phyloP scores from a whole-genome alignment of 2,888 invertebrate genomes.

The Seira sanloemensis region DNA sequence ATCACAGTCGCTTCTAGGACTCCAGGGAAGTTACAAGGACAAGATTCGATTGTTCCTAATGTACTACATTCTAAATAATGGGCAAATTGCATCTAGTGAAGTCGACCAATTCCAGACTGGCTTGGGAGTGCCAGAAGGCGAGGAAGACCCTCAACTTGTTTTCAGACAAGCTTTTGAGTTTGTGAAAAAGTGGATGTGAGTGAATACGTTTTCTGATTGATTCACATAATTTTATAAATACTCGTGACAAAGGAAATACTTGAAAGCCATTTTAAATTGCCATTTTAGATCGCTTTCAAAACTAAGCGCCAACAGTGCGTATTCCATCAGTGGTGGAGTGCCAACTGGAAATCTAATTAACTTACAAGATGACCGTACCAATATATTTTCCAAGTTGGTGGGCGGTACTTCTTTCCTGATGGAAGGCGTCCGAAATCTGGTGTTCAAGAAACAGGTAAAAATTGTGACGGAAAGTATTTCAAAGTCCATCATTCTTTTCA shows the following conservation, averaged over 20 bases:
- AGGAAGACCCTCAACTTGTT: slow-evolving; percentile 77
- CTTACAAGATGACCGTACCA: slow-evolving; percentile 48
- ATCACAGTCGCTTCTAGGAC: slow-evolving; percentile 80
- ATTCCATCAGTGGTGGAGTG: slow-evolving; percentile 44
- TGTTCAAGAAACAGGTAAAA: slow-evolving; percentile 95
- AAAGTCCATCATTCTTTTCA: neutral
- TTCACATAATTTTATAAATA: neutral
- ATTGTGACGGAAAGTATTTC: neutral
- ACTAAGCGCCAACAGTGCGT: slow-evolving; percentile 34
- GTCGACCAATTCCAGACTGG: slow-evolving; percentile 89
- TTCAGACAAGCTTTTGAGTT: slow-evolving; percentile 81
- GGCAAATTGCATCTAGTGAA: slow-evolving; percentile 79
- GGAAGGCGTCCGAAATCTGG: slow-evolving; percentile 99
- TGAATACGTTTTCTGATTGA: slow-evolving; percentile 66
- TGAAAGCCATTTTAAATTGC: too few species aligned
- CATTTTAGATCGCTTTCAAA: slow-evolving; percentile 67
- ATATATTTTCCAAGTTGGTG: slow-evolving; percentile 47
- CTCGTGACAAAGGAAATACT: too few species aligned
- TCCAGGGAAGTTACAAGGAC: slow-evolving; percentile 92
- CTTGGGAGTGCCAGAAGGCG: slow-evolving; percentile 87
- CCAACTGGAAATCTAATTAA: slow-evolving; percentile 47
- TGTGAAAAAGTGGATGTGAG: slow-evolving; percentile 93
- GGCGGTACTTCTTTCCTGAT: slow-evolving; percentile 96
- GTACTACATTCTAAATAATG: slow-evolving; percentile 82
- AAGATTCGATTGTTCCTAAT: slow-evolving; percentile 95